phyloP scores from a whole-genome alignment of 92 coral and sea anemone species.

The Palythoa grandiflora region DNA sequence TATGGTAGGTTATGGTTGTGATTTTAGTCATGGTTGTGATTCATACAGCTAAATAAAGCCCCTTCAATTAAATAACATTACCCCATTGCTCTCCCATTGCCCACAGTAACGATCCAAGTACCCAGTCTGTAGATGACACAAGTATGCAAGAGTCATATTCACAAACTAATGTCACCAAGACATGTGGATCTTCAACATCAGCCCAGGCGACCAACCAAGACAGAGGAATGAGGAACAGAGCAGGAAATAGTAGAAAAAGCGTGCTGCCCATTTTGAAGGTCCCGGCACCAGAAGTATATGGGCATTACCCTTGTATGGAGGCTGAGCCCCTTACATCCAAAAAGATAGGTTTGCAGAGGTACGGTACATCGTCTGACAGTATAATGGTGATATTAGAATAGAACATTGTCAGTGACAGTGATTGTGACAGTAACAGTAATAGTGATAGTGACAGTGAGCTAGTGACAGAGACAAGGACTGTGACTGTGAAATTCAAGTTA shows the following conservation, averaged over 20 bases:
- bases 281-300: constrained; percentile 87
- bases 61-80: too few relatives aligned
- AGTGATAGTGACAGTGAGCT: too few relatives aligned
- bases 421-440: too few relatives aligned
- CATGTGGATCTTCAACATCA: constrained; percentile 56
- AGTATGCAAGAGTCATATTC: not conserved
- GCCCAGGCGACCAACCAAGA: constrained; percentile 56
- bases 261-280: constrained; percentile 80
- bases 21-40: too few relatives aligned
- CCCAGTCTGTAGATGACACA: not conserved
- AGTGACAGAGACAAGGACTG: too few relatives aligned
- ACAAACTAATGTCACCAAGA: constrained; percentile 38
- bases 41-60: too few relatives aligned
- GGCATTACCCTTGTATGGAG: constrained; percentile 89
- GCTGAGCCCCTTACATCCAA: constrained; percentile 90
- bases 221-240: constrained; percentile 42
- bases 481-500: too few relatives aligned
- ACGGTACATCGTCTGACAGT: not conserved
- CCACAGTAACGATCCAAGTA: not conserved
- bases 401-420: too few relatives aligned
- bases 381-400: too few relatives aligned
- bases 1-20: too few relatives aligned
- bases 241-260: constrained; percentile 59
- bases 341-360: constrained; percentile 94
- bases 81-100: not conserved